Percentiles rank a stretch among this genome's conserved stretches.
These are phyloP conservation scores for Ephestia elutella DNA, from an alignment of 1,140 invertebrate species.

Conservation along the genomic window DNA sequence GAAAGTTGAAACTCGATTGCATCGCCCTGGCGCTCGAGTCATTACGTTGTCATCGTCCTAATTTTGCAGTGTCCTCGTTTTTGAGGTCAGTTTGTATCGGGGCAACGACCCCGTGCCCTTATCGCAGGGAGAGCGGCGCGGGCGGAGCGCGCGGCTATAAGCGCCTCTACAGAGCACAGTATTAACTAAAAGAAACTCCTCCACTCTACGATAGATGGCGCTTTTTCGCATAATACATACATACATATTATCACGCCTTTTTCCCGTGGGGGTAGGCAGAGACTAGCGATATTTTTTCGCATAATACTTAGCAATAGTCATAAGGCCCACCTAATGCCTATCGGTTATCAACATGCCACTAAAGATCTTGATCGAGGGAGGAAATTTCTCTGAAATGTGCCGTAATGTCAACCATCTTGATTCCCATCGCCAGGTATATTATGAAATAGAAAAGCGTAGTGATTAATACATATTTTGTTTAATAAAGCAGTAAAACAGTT, in stretches of 20 bases:
- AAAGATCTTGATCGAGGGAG: no score
- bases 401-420: no score
- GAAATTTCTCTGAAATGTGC: no score
- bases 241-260: no score
- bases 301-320: no score
- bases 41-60: slow-evolving; percentile 73
- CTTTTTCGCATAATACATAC: neutral
- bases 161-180: slow-evolving; percentile 27
- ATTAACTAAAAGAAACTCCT: slow-evolving; percentile 17
- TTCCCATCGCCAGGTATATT: no score
- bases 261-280: no score
- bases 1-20: slow-evolving; percentile 48
- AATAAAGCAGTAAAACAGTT: no score
- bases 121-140: slow-evolving; percentile 57
- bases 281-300: neutral
- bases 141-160: slow-evolving; percentile 35
- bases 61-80: slow-evolving; percentile 75
- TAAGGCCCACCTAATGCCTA: no score
- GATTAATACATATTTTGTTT: no score
- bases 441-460: no score
- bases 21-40: slow-evolving; percentile 53
- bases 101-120: slow-evolving; percentile 73
- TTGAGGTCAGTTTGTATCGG: slow-evolving; percentile 72
- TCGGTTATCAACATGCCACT: no score
- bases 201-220: slow-evolving; percentile 63